phyloP scores from a whole-genome alignment of 2,797 vertebrate genomes.

The Bradypus variegatus region DNA sequence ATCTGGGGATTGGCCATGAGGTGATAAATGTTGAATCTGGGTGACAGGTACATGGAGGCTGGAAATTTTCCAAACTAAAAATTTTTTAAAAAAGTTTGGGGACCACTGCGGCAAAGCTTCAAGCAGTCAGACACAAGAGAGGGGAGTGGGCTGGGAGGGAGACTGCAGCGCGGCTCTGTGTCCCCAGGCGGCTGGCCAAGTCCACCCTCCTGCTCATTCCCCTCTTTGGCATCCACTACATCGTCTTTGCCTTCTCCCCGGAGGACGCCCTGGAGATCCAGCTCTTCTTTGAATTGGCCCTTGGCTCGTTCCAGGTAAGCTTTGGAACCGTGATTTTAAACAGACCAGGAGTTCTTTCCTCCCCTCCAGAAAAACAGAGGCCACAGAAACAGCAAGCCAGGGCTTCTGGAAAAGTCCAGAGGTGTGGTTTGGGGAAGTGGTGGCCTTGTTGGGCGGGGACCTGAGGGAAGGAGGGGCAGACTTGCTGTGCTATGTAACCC shows the following conservation, averaged over 20 bases:
- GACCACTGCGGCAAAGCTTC: not conserved
- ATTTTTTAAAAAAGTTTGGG: not conserved
- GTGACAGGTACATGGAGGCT: not conserved
- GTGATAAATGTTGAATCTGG: not conserved
- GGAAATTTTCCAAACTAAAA: slow-evolving; percentile 7
- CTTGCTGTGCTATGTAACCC: not conserved
- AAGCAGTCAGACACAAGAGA: not conserved
- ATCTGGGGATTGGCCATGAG: not conserved
- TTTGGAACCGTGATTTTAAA: not conserved
- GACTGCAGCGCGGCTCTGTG: not conserved
- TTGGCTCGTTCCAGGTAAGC: slow-evolving; percentile 93
- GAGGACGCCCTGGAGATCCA: slow-evolving; percentile 83
- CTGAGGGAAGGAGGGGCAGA: not conserved
- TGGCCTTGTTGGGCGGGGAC: not conserved
- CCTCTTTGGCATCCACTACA: slow-evolving; percentile 92
- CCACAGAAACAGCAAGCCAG: not conserved
- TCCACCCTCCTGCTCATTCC: slow-evolving; percentile 93
- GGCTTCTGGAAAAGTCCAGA: not conserved
- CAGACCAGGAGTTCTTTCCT: not conserved
- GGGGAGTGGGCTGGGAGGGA: not conserved
- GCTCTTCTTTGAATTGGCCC: slow-evolving; percentile 85
- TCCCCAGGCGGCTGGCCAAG: slow-evolving; percentile 86
- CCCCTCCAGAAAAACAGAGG: not conserved
- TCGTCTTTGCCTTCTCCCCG: slow-evolving; percentile 88
- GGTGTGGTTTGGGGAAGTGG: not conserved